These are phyloP conservation scores for Folsomia candida DNA, from an alignment of 2,888 invertebrate genomes.

Conservation along the genomic window DNA sequence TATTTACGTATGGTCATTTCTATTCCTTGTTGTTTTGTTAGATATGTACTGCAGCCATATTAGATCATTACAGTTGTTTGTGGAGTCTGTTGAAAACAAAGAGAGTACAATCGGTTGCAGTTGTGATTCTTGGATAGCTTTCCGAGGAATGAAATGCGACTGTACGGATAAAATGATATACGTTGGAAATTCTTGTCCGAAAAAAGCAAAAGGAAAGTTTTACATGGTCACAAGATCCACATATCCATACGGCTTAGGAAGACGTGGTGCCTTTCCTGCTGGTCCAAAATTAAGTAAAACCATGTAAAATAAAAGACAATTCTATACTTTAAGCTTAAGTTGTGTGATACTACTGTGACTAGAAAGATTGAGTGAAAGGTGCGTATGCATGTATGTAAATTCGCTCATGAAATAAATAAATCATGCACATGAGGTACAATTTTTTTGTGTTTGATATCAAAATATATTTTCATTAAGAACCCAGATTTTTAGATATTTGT, in stretches of 20 bases:
- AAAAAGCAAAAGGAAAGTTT: conserved; percentile 29
- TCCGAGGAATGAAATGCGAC: conserved; percentile 29
- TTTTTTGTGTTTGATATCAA: no score
- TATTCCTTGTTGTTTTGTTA: conserved; percentile 4
- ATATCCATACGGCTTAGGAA: conserved; percentile 38
- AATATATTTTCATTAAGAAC: no score
- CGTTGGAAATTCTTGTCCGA: conserved; percentile 31
- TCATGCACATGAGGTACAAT: no score
- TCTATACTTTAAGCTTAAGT: no score
- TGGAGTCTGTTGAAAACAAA: conserved; percentile 31
- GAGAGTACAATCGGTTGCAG: conserved; percentile 33
- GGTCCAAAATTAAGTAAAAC: neutral
- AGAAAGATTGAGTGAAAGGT: no score
- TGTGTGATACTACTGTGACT: no score
- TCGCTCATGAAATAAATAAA: no score
- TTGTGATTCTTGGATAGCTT: conserved; percentile 28
- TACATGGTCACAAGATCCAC: conserved; percentile 30
- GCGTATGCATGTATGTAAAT: no score
- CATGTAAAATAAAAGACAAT: no score
- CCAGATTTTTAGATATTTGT: no score
- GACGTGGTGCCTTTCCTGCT: conserved; percentile 20
- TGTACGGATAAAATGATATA: conserved; percentile 30
- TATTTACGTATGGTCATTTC: no score
- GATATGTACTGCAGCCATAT: conserved; percentile 41
- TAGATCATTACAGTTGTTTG: conserved; percentile 36